Evolutionary conservation across 2,797 vertebrate genomes (phyloP), one percentile per base, ranked within the genome.

Genomic region (Enteromius anoplus): DNA sequence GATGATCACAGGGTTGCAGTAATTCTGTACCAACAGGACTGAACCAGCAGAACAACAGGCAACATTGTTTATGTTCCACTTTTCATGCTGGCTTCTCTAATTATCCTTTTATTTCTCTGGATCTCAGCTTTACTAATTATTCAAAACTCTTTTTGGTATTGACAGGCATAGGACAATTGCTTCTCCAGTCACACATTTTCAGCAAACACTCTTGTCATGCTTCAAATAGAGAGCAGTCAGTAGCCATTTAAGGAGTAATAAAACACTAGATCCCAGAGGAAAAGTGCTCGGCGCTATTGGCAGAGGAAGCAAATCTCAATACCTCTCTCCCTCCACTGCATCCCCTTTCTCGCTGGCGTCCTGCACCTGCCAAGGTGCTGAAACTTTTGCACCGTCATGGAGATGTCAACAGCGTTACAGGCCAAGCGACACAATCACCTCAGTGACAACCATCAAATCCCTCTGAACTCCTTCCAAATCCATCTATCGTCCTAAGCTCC

Each of bases 341-440:
- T 89, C 71, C 66, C 87, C 89, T 88, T 87, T 53, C 90, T 91
- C 89, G 80, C 81, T 85, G 66, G 84, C 88, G 89, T 90, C 85
- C 80, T 80, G 78, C 81, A 79, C 84, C 84, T 91, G 92, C 93
- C 92, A 92, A 92, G 90, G 90, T 87, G 91, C 92, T 91, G 92
- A 90, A 91, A 91, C 89, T 91, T 93, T 89, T 88, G 91, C 87
- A 84, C 87, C 89, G 90, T 93, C 91, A 91, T 89, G 90, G 89
- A 87, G 89, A 87, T 89, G 87, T 91, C 88, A 91, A 89, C 80
- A 66, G 88, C 80, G 78, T 87, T 77, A 84, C 70, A 68, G 87
- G 87, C 51, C 87, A 88, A 86, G 89, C 89, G 85, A 90, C 90
- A 42, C 91, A 87, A 88, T 88, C 82, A 93, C 91, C 77, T 83